Percentiles rank a stretch among this genome's conserved stretches.
These are phyloP conservation scores for Tiaroga cobitis DNA, from an alignment of 2,797 vertebrate genomes.

Conservation along the genomic window DNA sequence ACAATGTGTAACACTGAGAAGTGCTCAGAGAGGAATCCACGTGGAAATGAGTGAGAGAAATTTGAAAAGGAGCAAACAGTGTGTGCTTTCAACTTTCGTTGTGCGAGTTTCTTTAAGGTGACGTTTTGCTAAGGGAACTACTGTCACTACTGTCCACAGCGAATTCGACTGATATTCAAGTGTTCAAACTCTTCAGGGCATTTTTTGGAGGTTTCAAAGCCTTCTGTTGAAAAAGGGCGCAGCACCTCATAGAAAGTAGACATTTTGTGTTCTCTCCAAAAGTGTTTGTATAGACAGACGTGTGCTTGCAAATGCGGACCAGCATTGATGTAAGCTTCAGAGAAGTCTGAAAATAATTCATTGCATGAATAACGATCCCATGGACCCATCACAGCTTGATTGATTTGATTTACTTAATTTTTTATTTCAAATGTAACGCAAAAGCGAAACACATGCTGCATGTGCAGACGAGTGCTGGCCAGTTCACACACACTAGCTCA, in stretches of 20 bases:
- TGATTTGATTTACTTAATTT: slow-evolving; percentile 49
- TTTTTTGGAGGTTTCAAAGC: slow-evolving; percentile 23
- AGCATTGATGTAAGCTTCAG: background rate
- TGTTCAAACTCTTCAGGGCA: slow-evolving; percentile 5
- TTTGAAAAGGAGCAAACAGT: slow-evolving; percentile 27
- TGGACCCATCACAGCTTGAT: slow-evolving; percentile 45
- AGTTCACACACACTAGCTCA: slow-evolving; percentile 34
- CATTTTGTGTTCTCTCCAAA: slow-evolving; percentile 49
- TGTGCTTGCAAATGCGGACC: slow-evolving; percentile 28
- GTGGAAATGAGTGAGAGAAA: slow-evolving; percentile 9
- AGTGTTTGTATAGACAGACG: slow-evolving; percentile 24
- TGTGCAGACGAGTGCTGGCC: slow-evolving; percentile 24
- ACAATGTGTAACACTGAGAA: slow-evolving; percentile 17
- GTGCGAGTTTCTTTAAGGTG: background rate
- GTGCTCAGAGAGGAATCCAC: background rate
- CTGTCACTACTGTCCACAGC: slow-evolving; percentile 18
- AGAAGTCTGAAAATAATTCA: slow-evolving; percentile 42
- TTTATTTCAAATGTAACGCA: slow-evolving; percentile 48
- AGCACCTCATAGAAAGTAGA: slow-evolving; percentile 35
- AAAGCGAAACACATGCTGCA: slow-evolving; percentile 58
- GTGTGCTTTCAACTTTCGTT: slow-evolving; percentile 39
- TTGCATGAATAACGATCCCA: slow-evolving; percentile 34
- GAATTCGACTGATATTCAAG: slow-evolving; percentile 21
- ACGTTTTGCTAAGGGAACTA: slow-evolving; percentile 17
- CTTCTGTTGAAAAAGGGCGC: background rate